Conservation (phyloP, 2,888 invertebrate genomes). For the Sinopyrophorus schimmeli region DNA sequence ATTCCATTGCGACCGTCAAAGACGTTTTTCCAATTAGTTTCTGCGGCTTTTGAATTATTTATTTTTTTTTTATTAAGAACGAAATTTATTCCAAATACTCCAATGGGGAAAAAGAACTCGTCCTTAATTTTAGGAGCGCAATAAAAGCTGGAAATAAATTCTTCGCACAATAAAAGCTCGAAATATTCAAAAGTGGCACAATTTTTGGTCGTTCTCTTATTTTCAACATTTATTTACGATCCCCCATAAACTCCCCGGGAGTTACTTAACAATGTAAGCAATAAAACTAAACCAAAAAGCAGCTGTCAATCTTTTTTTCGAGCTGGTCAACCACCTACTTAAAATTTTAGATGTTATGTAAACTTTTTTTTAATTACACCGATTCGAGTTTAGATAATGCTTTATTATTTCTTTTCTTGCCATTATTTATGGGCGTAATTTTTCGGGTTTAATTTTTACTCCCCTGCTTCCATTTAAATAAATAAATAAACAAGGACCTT, state of each 20-base stretch:
- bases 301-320: conserved; percentile 27
- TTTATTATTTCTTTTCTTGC: no score
- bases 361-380: conserved; percentile 2
- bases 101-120: no score
- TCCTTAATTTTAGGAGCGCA: conserved; percentile 13
- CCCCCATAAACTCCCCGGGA: conserved; percentile 25
- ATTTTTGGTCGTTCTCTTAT: conserved; percentile 12
- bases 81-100: no score
- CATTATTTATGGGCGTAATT: no score
- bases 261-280: conserved; percentile 28
- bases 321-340: conserved; percentile 28
- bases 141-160: conserved; percentile 19
- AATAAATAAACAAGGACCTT: no score
- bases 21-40: no score
- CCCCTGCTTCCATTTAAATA: not conserved
- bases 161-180: conserved; percentile 10
- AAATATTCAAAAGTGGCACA: conserved; percentile 26
- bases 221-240: conserved; percentile 26
- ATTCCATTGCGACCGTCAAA: no score
- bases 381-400: no score
- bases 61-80: conserved; percentile 23
- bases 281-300: conserved; percentile 23
- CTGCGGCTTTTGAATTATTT: no score
- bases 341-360: conserved; percentile 6
- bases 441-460: not conserved